Base-by-base conservation (phyloP, 2,113 vertebrate genomes). In the Sturnira hondurensis region DNA sequence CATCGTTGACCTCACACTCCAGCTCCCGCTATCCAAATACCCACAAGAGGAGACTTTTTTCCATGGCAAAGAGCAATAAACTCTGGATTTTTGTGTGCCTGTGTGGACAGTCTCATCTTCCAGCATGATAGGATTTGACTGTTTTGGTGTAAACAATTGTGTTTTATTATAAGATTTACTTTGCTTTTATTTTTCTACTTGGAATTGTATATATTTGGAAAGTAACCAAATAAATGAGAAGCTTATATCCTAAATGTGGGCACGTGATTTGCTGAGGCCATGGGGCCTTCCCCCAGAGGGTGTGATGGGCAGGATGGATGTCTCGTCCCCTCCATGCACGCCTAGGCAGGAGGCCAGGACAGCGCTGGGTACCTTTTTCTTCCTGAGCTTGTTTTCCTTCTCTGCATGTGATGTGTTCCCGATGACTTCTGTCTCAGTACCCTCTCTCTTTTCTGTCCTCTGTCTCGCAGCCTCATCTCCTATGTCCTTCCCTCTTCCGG, bases 171-270 rank as follows among this genome's bases (percentile, higher is more conserved):
- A 98, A 98, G 98, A 98, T 98, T 98, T 97, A 96, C 94, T 98
- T 98, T 97, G 97, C 97, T 98, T 98, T 98, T 99, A 98, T 99
- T 98, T 98, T 99, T 99, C 98, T 99, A 99, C 98, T 97, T 98
- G 98, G 97, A 98, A 98, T 98, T 98, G 97, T 99, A 97, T 98
- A 98, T 96, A 97, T 98, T 97, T 94, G 98, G 96, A 97, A 97
- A 97, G 65, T 96, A 92, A 97, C 94, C 70, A 47, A 99, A 98
- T 98, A 98, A 99, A 98, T 85, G 92, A 98, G 97, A 98, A 98
- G 97, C 98, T 98, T 98, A 85, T 61, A 97, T 97, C 96, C 26
- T 93, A 93, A 93, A 61, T 5, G 87, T 93, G 92, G 87, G 91
- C 97, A 58, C 58, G 81, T 91, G 10, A 0, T 95, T 80, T 76